Evolutionary conservation across 2,888 invertebrate species (phyloP), one percentile per base, ranked within the genome.

Genomic region (Dryococelus australis): DNA sequence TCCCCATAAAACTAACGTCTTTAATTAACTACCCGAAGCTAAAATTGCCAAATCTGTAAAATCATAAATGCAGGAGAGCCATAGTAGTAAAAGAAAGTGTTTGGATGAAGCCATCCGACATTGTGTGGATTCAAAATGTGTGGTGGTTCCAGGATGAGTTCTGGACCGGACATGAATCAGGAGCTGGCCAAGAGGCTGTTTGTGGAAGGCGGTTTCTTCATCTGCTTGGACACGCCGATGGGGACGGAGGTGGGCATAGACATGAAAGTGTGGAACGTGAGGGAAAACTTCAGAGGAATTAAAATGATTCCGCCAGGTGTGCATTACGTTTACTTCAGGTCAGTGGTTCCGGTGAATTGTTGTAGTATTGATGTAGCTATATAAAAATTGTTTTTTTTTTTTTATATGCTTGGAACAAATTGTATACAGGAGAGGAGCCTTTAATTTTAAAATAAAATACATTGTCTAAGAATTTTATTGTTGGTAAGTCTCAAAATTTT

Each of bases 251-350:
- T 99, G 93, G 99, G 99, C n/a, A 97, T 99, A 89, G 99, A 99
- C 92, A 94, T 97, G 92, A 96, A 96, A 91, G 95, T 96, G 0
- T 99, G 99, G 97, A 96, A 96, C 89, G 97, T 97, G 0, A 98
- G 97, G 4, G 96, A 97, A 87, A 97, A 97, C 91, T 99, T 99
- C 92, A 95, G 95, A 90, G 99, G 99, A 0, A 95, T 99, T 47
- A 99, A 99, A 94, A 99, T 99, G 99, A 99, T 99, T 90, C 99
- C 99, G 0, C 98, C 98, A 0, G 99, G 99, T 10, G 93, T 98
- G 87, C 99, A 99, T 92, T 99, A 97, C 91, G 94, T 99, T 26
- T 98, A 98, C 93, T 98, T 97, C 92, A 97, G 97, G 93, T 95
- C 94, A 85, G 53, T 85, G n/a, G n/a, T n/a, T n/a, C 12, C n/a